These are phyloP conservation scores for Drosophila pseudotakahashii DNA, from an alignment of 2,888 invertebrate genomes.

Conservation along the genomic window DNA sequence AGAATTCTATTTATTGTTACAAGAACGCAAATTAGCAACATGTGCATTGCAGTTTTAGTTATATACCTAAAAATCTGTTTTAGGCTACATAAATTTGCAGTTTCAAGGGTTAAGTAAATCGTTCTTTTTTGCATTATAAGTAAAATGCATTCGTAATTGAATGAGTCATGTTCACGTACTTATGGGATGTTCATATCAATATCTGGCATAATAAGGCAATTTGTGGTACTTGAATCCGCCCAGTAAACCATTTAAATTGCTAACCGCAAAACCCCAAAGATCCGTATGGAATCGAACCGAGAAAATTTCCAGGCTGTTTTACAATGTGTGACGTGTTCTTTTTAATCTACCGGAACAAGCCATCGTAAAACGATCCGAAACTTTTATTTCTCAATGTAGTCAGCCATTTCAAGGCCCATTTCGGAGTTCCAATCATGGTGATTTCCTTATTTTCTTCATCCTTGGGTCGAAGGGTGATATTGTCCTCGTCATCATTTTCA, in stretches of 20 bases:
- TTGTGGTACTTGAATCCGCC: background rate
- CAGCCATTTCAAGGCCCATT: constrained; percentile 11
- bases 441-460: background rate
- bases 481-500: background rate
- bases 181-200: constrained; percentile 2
- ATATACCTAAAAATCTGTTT: background rate
- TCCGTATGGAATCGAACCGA: background rate
- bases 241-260: constrained; percentile 27
- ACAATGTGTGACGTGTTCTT: background rate
- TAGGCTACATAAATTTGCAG: background rate
- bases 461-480: background rate
- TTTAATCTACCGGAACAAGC: constrained; percentile 14
- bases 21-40: background rate
- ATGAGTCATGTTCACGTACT: constrained; percentile 16
- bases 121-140: background rate
- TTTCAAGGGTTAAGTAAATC: background rate
- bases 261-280: constrained; percentile 19
- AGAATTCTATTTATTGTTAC: background rate
- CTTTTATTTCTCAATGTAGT: background rate
- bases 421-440: constrained; percentile 10
- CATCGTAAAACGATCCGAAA: constrained; percentile 16
- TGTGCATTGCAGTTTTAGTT: background rate
- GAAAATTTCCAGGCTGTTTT: background rate
- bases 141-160: background rate
- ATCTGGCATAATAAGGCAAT: constrained; percentile 1